phyloP scores from a whole-genome alignment of 2,113 vertebrate genomes.

The Scartelaos histophorus region DNA sequence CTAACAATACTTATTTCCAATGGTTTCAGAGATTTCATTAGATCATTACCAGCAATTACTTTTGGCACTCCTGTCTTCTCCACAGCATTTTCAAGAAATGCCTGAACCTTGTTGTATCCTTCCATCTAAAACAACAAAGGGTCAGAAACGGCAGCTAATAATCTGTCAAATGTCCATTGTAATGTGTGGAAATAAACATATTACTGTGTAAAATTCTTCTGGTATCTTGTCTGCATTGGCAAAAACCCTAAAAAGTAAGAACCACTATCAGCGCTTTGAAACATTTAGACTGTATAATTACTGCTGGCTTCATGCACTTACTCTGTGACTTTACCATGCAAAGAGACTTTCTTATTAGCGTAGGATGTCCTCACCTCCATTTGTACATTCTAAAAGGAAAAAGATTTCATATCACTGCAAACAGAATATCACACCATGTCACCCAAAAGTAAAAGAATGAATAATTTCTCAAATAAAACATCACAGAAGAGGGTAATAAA shows the following conservation, averaged over 20 bases:
- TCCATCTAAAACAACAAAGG: conserved; percentile 36
- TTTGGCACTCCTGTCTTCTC: conserved; percentile 77
- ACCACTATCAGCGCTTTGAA: not conserved
- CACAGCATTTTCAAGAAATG: conserved; percentile 74
- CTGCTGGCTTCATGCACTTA: conserved; percentile 33
- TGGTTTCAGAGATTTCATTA: not conserved
- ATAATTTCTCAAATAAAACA: not conserved
- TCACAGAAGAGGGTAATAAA: not conserved
- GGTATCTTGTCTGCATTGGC: conserved; percentile 6
- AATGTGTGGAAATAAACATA: not conserved
- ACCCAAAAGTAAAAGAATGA: too few species aligned
- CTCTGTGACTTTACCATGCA: conserved; percentile 33
- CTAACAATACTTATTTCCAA: not conserved
- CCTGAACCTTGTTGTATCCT: conserved; percentile 33
- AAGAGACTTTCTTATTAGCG: conserved; percentile 75
- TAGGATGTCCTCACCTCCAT: conserved; percentile 74
- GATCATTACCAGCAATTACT: conserved; percentile 76
- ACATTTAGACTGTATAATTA: not conserved
- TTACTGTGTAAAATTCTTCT: conserved; percentile 39
- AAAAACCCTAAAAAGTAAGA: conserved; percentile 40
- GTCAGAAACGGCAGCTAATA: not conserved
- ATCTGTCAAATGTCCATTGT: not conserved
- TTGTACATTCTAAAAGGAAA: conserved; percentile 50
- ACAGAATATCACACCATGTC: too few species aligned
- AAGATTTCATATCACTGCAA: not conserved